phyloP scores from a whole-genome alignment of 2,113 vertebrate genomes.

The Nesoenas mayeri region DNA sequence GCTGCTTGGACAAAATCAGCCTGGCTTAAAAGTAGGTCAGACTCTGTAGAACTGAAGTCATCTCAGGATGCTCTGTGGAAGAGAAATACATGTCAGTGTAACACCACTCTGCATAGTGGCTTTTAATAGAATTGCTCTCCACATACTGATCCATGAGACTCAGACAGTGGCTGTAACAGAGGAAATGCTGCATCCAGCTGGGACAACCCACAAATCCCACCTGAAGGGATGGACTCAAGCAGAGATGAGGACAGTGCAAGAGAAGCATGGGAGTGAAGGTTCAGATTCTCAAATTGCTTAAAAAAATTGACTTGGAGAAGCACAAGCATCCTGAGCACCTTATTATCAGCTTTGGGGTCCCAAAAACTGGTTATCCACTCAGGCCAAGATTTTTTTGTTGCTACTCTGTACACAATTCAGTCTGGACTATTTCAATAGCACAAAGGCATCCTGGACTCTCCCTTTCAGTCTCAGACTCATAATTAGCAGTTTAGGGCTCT shows the following conservation, averaged over 20 bases:
- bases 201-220: background rate
- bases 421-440: background rate
- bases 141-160: background rate
- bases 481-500: background rate
- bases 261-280: background rate
- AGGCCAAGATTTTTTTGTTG: background rate
- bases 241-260: fast-evolving
- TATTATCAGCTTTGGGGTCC: background rate
- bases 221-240: background rate
- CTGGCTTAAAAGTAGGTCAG: conserved; percentile 20
- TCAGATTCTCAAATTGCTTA: background rate
- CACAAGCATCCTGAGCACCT: background rate
- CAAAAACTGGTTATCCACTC: background rate
- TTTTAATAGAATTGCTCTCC: background rate
- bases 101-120: background rate
- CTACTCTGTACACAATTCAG: background rate
- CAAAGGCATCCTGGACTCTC: background rate
- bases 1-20: background rate
- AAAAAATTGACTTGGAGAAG: background rate
- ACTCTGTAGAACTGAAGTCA: background rate
- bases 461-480: background rate
- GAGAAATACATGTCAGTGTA: conserved; percentile 23
- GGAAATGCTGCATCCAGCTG: background rate
- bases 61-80: background rate
- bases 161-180: background rate